Evolutionary conservation across 2,888 invertebrate species (phyloP), one percentile per base, ranked within the genome.

Genomic region (Platycnemis pennipes): DNA sequence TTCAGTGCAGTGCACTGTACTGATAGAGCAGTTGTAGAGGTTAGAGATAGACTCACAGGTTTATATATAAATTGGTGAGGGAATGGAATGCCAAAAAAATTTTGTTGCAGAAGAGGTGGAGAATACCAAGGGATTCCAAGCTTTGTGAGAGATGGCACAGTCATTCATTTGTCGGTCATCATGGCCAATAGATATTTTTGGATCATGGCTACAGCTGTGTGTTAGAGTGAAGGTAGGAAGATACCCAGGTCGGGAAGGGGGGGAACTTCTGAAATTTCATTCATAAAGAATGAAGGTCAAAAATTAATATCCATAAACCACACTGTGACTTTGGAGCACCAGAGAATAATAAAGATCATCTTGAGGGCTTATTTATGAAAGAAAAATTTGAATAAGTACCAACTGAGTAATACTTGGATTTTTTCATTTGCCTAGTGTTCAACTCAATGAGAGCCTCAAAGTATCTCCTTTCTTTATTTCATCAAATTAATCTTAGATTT

Each of bases 191-290:
- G 63, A 63, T 63, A 63, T 63, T 63, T 63, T 63, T 63, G 63
- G 63, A 63, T 63, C 7, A n/a, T 63, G 63, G 26, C 63, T 63
- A n/a, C 63, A 63, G 63, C 63, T 63, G 63, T 56, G 56, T 63
- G 26, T n/a, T n/a, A 16, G 63, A 63, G 63, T 22, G n/a, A n/a
- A n/a, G 63, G 63, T 22, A 26, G n/a, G 63, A n/a, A n/a, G n/a
- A n/a, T n/a, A n/a, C n/a, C n/a, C n/a, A n/a, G n/a, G n/a, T n/a
- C n/a, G n/a, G n/a, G n/a, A 16, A 63, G 22, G 63, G 63, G 22
- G 63, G 56, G 63, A 63, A 63, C 63, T 63, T n/a, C 63, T 63
- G 63, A n/a, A 63, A 63, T 63, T 63, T 63, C 63, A 63, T 63
- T 63, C 63, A 63, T 26, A 26, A 53, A 53, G 63, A 63, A 26